A percentile compares a stretch with the other conserved stretches of the same genome.
Evolutionary conservation across 2,888 invertebrate species (phyloP).

Genomic region (Bibio marci): DNA sequence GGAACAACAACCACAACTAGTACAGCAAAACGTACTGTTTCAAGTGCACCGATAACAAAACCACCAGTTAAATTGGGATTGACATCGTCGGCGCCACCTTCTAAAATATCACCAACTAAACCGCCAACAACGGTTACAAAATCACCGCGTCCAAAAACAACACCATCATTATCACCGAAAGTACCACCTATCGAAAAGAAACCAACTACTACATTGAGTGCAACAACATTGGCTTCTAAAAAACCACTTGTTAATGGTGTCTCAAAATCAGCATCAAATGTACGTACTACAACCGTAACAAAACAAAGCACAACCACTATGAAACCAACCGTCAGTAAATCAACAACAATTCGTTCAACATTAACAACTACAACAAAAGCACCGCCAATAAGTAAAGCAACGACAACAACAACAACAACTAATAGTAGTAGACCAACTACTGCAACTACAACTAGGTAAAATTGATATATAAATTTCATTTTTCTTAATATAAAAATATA

Average conservation of each 20-base stretch:
- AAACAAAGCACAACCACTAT: neutral
- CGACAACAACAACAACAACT: neutral
- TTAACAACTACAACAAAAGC: neutral
- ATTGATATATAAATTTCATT: too few species aligned
- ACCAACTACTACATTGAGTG: too few species aligned
- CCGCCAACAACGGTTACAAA: constrained; percentile 8
- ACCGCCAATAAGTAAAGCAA: neutral
- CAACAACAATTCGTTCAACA: neutral
- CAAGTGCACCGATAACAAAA: constrained; percentile 10
- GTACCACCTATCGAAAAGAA: constrained; percentile 1
- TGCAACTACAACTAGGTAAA: neutral
- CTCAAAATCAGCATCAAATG: neutral
- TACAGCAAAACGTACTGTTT: constrained; percentile 9
- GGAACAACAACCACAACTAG: constrained; percentile 6
- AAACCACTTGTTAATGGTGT: constrained; percentile 3
- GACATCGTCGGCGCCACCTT: constrained; percentile 8
- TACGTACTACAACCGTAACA: neutral
- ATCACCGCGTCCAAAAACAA: constrained; percentile 1
- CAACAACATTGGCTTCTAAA: constrained; percentile 1
- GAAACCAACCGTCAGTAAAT: neutral
- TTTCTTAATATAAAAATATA: too few species aligned
- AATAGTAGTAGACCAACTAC: neutral
- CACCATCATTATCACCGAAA: constrained; percentile 1
- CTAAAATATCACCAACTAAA: constrained; percentile 9
- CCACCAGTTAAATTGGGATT: neutral